These are phyloP conservation scores for Premnoplex brunnescens DNA, from an alignment of 2,797 vertebrate species.

Conservation along the genomic window DNA sequence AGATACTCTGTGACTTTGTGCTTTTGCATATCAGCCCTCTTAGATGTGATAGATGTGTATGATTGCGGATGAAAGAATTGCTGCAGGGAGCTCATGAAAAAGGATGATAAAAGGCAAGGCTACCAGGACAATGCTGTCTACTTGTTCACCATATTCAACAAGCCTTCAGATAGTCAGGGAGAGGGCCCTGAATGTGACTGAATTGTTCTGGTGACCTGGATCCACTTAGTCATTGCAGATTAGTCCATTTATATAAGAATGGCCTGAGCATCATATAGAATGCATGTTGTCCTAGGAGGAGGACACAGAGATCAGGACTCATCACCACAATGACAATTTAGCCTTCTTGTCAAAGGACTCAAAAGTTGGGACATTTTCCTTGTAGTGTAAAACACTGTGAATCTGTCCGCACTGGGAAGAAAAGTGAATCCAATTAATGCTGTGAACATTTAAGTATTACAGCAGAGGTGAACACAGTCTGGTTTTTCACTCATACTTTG, in stretches of 20 bases:
- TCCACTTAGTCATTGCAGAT: background rate
- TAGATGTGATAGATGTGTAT: background rate
- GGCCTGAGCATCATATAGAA: background rate
- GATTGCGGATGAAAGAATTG: background rate
- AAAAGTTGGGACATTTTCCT: background rate
- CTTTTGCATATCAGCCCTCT: background rate
- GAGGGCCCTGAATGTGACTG: background rate
- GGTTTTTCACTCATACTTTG: background rate
- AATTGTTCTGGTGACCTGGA: background rate
- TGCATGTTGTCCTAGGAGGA: background rate
- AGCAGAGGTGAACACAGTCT: background rate
- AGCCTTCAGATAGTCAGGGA: background rate
- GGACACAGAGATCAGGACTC: background rate
- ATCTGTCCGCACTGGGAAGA: background rate
- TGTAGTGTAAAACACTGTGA: background rate
- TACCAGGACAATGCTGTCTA: background rate
- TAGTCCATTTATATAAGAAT: background rate
- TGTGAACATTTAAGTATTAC: background rate
- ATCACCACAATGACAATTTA: background rate
- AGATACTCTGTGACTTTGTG: background rate
- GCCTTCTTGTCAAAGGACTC: background rate
- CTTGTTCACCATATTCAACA: fast-evolving
- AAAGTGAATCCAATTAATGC: background rate
- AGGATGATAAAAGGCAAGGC: background rate
- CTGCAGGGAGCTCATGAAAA: background rate